Evolutionary conservation across 2,113 vertebrate genomes (phyloP).

Genomic region (Phodopus roborovskii): DNA sequence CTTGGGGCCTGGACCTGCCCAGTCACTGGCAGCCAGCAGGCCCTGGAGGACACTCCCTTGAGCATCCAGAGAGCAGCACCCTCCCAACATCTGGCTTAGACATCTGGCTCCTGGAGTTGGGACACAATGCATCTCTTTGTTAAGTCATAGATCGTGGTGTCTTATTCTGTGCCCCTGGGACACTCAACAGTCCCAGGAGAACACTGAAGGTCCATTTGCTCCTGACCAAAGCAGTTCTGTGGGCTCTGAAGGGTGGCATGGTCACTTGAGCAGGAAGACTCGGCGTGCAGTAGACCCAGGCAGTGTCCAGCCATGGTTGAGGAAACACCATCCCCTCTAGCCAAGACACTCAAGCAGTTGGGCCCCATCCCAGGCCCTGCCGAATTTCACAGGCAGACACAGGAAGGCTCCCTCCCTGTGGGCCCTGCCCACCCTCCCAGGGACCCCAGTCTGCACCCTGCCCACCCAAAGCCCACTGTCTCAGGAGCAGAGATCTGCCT

Average conservation of each 20-base stretch:
- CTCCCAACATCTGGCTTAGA: neutral
- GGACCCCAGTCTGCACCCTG: neutral
- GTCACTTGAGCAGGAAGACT: neutral
- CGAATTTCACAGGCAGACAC: too few species aligned
- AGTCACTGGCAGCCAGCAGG: neutral
- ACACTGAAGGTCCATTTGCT: fast-evolving
- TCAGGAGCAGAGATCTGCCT: neutral
- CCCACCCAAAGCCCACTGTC: too few species aligned
- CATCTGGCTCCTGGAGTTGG: neutral
- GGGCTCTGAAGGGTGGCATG: neutral
- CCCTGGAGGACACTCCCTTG: too few species aligned
- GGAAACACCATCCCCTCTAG: too few species aligned
- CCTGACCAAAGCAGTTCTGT: neutral
- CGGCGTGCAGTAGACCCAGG: neutral
- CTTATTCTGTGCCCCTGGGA: neutral
- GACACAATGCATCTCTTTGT: too few species aligned
- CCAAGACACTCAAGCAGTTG: neutral
- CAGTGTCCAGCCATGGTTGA: neutral
- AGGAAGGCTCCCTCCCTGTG: fast-evolving
- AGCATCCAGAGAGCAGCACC: neutral
- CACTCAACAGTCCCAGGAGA: neutral
- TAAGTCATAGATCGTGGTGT: too few species aligned
- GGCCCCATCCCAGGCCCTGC: too few species aligned
- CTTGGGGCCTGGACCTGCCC: neutral
- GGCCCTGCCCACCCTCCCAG: neutral